Conservation (phyloP, 2,113 vertebrate species). For the Xiphorhynchus elegans region DNA sequence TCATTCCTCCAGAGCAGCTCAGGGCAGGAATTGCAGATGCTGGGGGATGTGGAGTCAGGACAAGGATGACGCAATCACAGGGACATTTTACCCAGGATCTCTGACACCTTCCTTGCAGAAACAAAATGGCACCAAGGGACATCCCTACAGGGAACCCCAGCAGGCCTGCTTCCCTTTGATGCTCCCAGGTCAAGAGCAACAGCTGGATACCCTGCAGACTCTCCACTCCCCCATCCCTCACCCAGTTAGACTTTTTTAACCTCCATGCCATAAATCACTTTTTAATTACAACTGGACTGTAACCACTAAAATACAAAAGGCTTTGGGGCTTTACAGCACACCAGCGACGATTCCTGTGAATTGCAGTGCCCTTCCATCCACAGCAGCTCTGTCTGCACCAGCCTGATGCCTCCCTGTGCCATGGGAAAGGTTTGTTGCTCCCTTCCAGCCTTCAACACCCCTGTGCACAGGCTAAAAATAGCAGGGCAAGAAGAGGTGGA, state of each 20-base stretch:
- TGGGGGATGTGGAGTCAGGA: not conserved
- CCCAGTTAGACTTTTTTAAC: not conserved
- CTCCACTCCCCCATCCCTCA: not conserved
- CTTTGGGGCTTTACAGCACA: not conserved
- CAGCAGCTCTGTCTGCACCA: not conserved
- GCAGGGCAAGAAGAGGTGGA: accelerated
- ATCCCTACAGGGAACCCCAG: not conserved
- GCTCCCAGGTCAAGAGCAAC: not conserved
- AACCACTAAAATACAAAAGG: not conserved
- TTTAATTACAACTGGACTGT: not conserved
- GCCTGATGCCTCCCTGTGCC: accelerated
- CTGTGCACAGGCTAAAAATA: not conserved
- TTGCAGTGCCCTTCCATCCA: not conserved
- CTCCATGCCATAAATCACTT: not conserved
- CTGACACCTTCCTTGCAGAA: not conserved
- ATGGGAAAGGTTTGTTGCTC: accelerated
- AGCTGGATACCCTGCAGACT: accelerated
- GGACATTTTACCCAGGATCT: not conserved
- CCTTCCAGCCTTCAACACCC: not conserved
- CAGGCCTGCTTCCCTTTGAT: not conserved
- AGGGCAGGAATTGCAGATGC: not conserved
- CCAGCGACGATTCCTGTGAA: accelerated
- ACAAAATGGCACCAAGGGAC: not conserved
- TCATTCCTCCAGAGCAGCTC: not conserved
- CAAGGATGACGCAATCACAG: not conserved